These are phyloP conservation scores for Typhlichthys eigenmanni DNA, from an alignment of 2,797 vertebrate genomes.

Conservation along the genomic window DNA sequence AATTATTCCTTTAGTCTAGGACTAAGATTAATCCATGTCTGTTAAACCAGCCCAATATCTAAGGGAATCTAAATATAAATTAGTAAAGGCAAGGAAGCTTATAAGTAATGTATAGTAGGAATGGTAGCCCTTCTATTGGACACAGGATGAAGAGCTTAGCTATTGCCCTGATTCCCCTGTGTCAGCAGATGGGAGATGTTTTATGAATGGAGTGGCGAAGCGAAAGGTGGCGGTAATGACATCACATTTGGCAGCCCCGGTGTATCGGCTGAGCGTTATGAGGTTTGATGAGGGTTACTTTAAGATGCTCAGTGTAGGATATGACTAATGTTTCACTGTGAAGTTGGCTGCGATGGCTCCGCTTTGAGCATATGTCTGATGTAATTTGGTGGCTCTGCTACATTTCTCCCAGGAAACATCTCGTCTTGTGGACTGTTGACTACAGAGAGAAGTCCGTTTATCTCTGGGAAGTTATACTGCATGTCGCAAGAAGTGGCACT, in stretches of 20 bases:
- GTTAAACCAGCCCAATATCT: too few relatives aligned
- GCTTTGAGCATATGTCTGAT: constrained; percentile 25
- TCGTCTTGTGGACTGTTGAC: not conserved
- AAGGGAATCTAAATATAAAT: too few relatives aligned
- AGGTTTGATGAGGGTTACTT: constrained; percentile 34
- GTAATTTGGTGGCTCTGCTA: constrained; percentile 3
- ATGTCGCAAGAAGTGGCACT: not conserved
- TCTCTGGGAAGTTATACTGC: constrained; percentile 11
- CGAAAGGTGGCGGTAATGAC: constrained; percentile 36
- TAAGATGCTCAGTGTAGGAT: constrained; percentile 10
- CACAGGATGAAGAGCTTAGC: constrained; percentile 22
- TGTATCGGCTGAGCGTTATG: constrained; percentile 1
- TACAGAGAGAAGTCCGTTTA: not conserved
- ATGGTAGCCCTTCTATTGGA: not conserved
- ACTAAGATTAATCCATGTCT: too few relatives aligned
- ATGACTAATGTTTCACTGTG: constrained; percentile 32
- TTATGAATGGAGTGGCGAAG: constrained; percentile 34
- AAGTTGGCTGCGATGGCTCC: constrained; percentile 23
- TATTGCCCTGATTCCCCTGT: constrained; percentile 17
- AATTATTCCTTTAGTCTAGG: too few relatives aligned
- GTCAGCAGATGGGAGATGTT: constrained; percentile 35
- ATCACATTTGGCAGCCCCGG: constrained; percentile 25
- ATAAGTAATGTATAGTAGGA: too few relatives aligned
- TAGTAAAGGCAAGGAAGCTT: too few relatives aligned
- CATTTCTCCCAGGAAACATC: constrained; percentile 23